Conservation (phyloP, 2,113 vertebrate species). For the Gymnarchus niloticus region DNA sequence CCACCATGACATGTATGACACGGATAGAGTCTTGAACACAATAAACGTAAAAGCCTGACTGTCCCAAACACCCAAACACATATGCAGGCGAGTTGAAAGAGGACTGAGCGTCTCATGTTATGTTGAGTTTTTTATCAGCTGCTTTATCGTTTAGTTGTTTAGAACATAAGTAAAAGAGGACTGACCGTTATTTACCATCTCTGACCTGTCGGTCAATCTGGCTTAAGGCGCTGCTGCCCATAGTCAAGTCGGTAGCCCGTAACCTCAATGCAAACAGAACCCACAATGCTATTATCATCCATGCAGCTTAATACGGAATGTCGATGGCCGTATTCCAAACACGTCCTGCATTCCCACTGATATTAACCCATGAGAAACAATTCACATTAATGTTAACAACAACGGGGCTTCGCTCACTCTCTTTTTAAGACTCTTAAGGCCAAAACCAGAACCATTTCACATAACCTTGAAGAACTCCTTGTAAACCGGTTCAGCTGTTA, state of each 20-base stretch:
- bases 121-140: neutral
- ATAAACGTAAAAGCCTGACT: neutral
- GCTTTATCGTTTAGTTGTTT: neutral
- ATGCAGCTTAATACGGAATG: neutral
- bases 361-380: neutral
- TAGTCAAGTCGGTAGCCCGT: neutral
- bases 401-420: neutral
- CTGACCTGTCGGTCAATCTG: neutral
- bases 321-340: neutral
- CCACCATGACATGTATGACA: neutral
- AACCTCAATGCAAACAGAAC: neutral
- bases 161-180: no score
- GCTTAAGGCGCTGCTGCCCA: neutral
- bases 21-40: neutral
- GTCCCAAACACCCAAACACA: neutral
- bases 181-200: neutral
- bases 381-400: neutral
- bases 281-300: neutral
- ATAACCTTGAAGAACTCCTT: constrained; percentile 36
- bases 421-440: neutral
- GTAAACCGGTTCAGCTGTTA: constrained; percentile 26
- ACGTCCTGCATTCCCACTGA: neutral
- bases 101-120: neutral
- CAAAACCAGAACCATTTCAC: neutral
- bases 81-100: neutral